phyloP scores from a whole-genome alignment of 2,888 invertebrate genomes.

The Coelinius sp. region DNA sequence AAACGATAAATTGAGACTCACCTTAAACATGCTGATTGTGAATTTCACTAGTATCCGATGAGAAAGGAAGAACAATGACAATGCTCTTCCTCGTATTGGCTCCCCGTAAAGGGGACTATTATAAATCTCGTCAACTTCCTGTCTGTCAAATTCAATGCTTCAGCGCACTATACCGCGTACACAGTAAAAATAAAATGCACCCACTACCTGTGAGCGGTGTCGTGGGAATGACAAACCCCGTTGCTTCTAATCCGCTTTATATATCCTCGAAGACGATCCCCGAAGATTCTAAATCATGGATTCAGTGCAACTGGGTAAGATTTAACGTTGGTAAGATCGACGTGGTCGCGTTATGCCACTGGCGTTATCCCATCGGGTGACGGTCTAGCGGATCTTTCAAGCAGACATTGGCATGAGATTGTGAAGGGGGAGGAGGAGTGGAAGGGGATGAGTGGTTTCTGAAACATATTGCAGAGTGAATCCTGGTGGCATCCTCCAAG shows the following conservation, averaged over 20 bases:
- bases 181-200: constrained; percentile 6
- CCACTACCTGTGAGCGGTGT: constrained; percentile 55
- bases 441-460: not conserved
- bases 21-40: constrained; percentile 56
- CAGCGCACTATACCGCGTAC: not conserved
- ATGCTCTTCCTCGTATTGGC: not conserved
- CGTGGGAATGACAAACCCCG: constrained; percentile 60
- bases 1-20: constrained; percentile 43
- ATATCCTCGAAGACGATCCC: constrained; percentile 65
- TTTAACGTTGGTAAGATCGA: constrained; percentile 64
- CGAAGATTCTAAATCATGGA: constrained; percentile 68
- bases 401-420: not conserved
- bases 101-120: constrained; percentile 8
- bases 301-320: constrained; percentile 67
- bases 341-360: constrained; percentile 37
- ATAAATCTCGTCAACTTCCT: constrained; percentile 5
- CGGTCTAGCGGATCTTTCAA: constrained; percentile 29
- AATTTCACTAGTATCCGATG: constrained; percentile 10
- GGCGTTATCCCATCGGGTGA: constrained; percentile 35
- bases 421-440: constrained; percentile 11
- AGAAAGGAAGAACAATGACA: constrained; percentile 16
- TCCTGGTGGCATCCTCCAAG: constrained; percentile 51
- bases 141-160: not conserved
- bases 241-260: constrained; percentile 64
- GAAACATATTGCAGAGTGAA: constrained; percentile 41